Base-by-base conservation (phyloP, 1,140 invertebrate genomes). In the Brachionus calyciflorus region DNA sequence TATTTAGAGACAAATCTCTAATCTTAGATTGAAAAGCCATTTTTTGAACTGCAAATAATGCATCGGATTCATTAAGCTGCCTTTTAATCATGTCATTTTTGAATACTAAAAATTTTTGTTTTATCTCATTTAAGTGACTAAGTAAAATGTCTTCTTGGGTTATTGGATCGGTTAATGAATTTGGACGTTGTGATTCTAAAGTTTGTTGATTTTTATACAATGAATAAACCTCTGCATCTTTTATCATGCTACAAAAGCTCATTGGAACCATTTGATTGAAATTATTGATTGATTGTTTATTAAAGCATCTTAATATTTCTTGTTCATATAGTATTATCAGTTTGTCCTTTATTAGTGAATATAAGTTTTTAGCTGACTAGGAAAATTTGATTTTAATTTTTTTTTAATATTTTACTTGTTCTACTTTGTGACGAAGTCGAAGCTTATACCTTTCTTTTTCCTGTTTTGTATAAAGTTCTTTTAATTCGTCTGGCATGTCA, bases 31-130 rank as follows among this genome's bases (percentile, higher is more conserved):
- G 51, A 41, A 73, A 73, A 17, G 49, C 69, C 46, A 73, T 49
- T 55, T 49, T 55, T 73, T 73, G 69, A 9, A 51, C 51, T 3
- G 69, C 69, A 49, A 21, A 55, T 30, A 73, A 51, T 33, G 69
- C 49, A 73, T 73, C 69, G 6, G 69, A 49, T 17, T 73, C 69
- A 30, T 51, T 49, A 14, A 73, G 17, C 12, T 73, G 69, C 14
- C 69, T 30, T 49, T 73, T 73, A 14, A 73, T 51, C 51, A 55
- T 73, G 24, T 73, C 69, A 55, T 55, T 51, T 14, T 55, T 73
- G 24, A 49, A 55, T 21, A 73, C 17, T 19, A 65, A 37, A 65
- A 65, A 65, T 65, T 65, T 65, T 44, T 44, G 33, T 14, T 65
- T 65, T 46, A 65, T 41, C 44, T 65, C 24, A 44, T 65, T 65